phyloP scores from a whole-genome alignment of 1,140 invertebrate species.

The Zophobas atratus region DNA sequence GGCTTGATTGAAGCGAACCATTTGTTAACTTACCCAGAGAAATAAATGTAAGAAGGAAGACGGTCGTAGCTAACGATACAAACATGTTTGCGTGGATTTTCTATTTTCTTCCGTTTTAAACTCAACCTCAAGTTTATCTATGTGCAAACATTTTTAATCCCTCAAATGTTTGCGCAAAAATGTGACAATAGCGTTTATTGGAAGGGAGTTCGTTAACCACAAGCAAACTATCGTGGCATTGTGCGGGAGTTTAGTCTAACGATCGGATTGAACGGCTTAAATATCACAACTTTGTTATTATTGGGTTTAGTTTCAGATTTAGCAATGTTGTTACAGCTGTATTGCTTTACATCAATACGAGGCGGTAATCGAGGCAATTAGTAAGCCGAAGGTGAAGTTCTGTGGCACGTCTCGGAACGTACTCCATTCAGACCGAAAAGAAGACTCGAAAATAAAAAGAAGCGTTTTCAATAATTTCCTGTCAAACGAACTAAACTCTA shows the following conservation, averaged over 20 bases:
- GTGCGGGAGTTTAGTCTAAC: constrained; percentile 18
- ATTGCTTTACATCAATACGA: constrained; percentile 8
- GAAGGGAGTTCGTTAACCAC: constrained; percentile 8
- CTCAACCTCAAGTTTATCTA: background rate
- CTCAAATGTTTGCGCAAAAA: too few relatives aligned
- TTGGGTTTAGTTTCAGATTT: constrained; percentile 31
- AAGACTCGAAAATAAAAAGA: too few relatives aligned
- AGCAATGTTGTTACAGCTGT: constrained; percentile 29
- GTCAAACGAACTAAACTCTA: too few relatives aligned
- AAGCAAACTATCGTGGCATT: constrained; percentile 16
- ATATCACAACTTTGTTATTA: constrained; percentile 34
- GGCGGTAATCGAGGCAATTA: background rate
- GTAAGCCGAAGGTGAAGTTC: background rate
- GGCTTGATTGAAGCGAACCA: background rate
- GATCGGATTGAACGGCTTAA: constrained; percentile 33
- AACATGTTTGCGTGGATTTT: background rate
- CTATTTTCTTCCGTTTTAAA: background rate
- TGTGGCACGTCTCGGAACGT: background rate
- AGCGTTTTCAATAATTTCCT: too few relatives aligned
- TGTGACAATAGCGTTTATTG: background rate
- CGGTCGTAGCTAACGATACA: background rate
- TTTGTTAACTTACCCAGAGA: background rate
- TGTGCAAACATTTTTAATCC: background rate
- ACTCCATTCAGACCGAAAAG: too few relatives aligned
- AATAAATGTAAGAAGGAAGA: background rate